Evolutionary conservation across 2,888 invertebrate genomes (phyloP), one percentile per base, ranked within the genome.

Genomic region (Macrophya annulata): DNA sequence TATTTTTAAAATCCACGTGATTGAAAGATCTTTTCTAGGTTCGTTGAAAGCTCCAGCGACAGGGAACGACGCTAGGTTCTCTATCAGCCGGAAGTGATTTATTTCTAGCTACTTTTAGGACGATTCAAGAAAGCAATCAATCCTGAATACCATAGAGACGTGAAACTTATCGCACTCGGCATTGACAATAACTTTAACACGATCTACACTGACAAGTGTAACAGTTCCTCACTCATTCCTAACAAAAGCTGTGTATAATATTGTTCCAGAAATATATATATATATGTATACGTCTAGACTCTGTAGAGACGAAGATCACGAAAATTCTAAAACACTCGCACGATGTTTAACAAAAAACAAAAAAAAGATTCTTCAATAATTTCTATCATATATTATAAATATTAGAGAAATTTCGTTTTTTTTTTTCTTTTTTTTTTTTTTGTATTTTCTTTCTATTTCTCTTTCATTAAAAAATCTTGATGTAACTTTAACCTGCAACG

Each of bases 21-120:
- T 81, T 81, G 81, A 81, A 62, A 81, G 59, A 81, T 81, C 81
- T 81, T 43, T 71, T 83, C 68, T 21, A 65, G 40, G 51, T 21
- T 31, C 68, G 65, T 68, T 83, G 51, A 68, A 48, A 68, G 65
- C 55, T 55, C 8, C 71, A 48, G 65, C 25, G 68, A 83, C 48
- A 37, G 15, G 65, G 51, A 71, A 51, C 62, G n/a, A 76, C 62
- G 45, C 48, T 43, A 12, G 31, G 31, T 48, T 83, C 71, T 68
- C 51, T 83, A 83, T 83, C 83, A 71, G 37, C 83, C 83, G 83
- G 83, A 83, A 83, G 83, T 68, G 83, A 83, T 83, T 83, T 83
- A 83, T 83, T 83, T 71, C 62, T 17, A 51, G 68, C 62, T 48
- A 83, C 48, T 65, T 83, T 83, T 71, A 51, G 83, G 65, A 83